These are phyloP conservation scores for Myotis pilosus DNA, from an alignment of 2,797 vertebrate species.

Conservation along the genomic window DNA sequence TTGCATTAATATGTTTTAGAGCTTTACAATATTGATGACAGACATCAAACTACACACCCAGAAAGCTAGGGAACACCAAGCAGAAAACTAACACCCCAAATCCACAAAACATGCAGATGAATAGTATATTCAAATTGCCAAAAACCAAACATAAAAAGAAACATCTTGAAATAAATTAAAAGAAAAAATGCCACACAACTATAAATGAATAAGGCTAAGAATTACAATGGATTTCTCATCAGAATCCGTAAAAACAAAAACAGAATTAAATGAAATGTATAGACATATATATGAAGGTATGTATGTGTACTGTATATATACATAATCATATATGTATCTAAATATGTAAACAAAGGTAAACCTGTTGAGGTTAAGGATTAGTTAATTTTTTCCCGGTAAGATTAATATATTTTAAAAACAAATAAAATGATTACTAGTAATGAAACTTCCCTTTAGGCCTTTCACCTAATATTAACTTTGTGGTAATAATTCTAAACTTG, in stretches of 20 bases:
- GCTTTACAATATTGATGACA: not conserved
- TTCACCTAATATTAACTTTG: slow-evolving; percentile 5
- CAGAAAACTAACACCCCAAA: not conserved
- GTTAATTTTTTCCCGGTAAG: not conserved
- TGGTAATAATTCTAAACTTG: not conserved
- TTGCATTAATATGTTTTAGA: not conserved
- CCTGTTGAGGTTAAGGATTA: not conserved
- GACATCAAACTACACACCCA: not conserved
- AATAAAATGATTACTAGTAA: not conserved
- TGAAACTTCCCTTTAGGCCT: not conserved
- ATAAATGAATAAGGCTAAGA: not conserved
- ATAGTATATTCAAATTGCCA: not conserved
- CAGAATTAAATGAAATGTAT: not conserved
- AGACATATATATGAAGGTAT: not conserved
- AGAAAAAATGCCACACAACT: too few species aligned
- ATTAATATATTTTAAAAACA: not conserved
- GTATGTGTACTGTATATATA: not conserved
- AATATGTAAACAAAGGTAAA: not conserved
- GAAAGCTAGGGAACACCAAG: not conserved
- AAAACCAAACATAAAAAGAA: not conserved
- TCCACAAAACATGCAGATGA: not conserved
- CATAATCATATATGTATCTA: not conserved
- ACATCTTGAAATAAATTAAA: not conserved
- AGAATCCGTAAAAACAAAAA: not conserved
- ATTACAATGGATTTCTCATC: not conserved